A percentile compares a stretch with the other conserved stretches of the same genome.
These are phyloP conservation scores for Climacteris rufus DNA, from an alignment of 2,113 vertebrate genomes.

Conservation along the genomic window DNA sequence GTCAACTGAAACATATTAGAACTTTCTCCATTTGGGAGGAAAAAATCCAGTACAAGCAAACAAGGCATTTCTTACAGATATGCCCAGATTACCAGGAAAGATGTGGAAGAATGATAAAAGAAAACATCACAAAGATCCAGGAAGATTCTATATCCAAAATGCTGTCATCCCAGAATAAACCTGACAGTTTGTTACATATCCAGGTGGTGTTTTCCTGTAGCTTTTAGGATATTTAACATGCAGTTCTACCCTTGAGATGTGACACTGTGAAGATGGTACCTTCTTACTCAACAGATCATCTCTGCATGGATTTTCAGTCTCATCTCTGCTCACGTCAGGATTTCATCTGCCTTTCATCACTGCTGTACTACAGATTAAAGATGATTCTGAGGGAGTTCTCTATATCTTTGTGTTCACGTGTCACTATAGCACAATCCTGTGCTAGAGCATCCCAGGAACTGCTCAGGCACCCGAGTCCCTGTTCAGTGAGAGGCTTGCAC, in stretches of 20 bases:
- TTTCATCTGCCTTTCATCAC: slow-evolving; percentile 30
- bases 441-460: background rate
- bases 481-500: background rate
- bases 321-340: background rate
- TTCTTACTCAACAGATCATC: slow-evolving; percentile 23
- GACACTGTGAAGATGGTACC: slow-evolving; percentile 16
- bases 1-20: background rate
- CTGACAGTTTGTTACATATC: slow-evolving; percentile 19
- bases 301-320: slow-evolving; percentile 40
- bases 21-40: background rate
- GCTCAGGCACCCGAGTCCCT: background rate
- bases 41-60: background rate
- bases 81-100: background rate
- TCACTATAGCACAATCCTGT: background rate
- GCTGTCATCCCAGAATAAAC: slow-evolving; percentile 41
- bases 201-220: slow-evolving; percentile 42
- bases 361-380: background rate
- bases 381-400: background rate
- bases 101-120: background rate
- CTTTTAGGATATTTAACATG: slow-evolving; percentile 10
- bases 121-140: background rate
- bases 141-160: background rate
- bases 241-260: background rate
- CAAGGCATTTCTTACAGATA: background rate
- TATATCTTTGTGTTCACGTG: background rate